These are phyloP conservation scores for Notolepis coatsorum DNA, from an alignment of 2,797 vertebrate genomes.

Conservation along the genomic window DNA sequence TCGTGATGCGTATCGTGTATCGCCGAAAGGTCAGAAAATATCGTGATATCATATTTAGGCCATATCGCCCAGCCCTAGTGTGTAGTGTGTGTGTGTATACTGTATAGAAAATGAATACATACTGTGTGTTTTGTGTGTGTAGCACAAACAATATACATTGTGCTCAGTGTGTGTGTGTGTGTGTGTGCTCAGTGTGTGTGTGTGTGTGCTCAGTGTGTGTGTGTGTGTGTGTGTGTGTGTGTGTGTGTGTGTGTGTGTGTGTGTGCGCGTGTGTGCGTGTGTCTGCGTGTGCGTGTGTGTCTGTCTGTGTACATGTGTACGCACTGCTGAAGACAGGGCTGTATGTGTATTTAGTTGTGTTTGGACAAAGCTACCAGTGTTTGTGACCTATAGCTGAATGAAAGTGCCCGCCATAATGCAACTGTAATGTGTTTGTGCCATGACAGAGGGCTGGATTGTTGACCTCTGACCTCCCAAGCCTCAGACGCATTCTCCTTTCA, in stretches of 20 bases:
- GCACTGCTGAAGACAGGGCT: background rate
- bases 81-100: slow-evolving; percentile 1
- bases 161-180: too few species aligned
- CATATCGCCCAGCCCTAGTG: too few species aligned
- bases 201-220: background rate
- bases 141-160: too few species aligned
- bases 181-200: background rate
- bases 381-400: background rate
- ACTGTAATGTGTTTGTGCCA: slow-evolving; percentile 21
- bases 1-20: too few species aligned
- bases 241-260: background rate
- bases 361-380: background rate
- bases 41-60: too few species aligned
- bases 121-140: background rate
- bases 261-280: slow-evolving; percentile 2
- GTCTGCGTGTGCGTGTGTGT: background rate
- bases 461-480: slow-evolving; percentile 43
- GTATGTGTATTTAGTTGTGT: background rate
- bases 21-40: too few species aligned
- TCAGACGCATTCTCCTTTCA: too few species aligned
- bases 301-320: background rate
- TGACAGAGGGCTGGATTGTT: slow-evolving; percentile 17
- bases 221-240: background rate
- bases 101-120: too few species aligned
- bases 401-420: background rate